Evolutionary conservation across 2,113 vertebrate genomes (phyloP).

Genomic region (Salvelinus alpinus): DNA sequence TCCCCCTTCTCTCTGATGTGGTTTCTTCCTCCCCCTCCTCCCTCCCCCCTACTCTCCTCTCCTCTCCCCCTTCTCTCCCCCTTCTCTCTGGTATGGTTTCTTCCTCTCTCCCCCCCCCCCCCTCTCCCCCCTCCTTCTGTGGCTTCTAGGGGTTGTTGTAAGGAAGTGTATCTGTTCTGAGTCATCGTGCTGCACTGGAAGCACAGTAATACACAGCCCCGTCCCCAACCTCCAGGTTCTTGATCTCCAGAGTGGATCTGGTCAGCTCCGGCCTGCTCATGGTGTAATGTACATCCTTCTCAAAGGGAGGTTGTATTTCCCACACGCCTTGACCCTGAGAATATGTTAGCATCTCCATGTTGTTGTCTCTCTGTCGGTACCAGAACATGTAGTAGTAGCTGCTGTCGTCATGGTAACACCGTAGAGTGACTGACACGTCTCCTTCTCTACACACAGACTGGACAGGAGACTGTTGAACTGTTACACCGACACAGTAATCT

Average conservation of each 20-base stretch:
- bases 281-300: conserved; percentile 16
- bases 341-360: conserved; percentile 24
- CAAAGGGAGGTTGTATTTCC: conserved; percentile 1
- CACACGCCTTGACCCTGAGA: conserved; percentile 11
- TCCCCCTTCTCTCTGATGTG: no score
- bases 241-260: conserved; percentile 30
- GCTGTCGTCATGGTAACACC: conserved; percentile 45
- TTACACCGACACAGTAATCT: conserved; percentile 38
- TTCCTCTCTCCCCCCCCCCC: background rate
- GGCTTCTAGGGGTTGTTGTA: conserved; percentile 33
- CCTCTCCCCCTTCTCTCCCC: no score
- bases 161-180: conserved; percentile 8
- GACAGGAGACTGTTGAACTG: conserved; percentile 19
- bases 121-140: background rate
- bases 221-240: conserved; percentile 21
- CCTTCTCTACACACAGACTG: background rate
- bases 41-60: no score
- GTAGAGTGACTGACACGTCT: conserved; percentile 17
- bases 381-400: conserved; percentile 32
- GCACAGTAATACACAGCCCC: conserved; percentile 42
- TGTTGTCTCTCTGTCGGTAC: conserved; percentile 28
- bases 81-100: background rate
- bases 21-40: no score
- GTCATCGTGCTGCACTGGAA: conserved; percentile 36
- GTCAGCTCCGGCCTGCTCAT: conserved; percentile 19